Base-by-base conservation (phyloP, 2,888 invertebrate genomes). In the Agrochola litura region DNA sequence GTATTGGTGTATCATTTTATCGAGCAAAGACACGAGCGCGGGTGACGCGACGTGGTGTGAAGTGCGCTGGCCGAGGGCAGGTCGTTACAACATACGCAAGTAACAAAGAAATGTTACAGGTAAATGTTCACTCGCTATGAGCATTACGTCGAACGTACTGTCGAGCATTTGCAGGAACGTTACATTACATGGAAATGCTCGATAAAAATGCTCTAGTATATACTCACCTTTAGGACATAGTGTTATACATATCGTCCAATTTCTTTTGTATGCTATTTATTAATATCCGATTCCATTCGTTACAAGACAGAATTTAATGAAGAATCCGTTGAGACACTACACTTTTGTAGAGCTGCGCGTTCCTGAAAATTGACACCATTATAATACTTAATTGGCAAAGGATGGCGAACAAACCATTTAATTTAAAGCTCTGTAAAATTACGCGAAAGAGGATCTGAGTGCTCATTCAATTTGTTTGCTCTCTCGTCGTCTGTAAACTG, bases 381-480 rank as follows among this genome's bases (percentile, higher is more conserved):
- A 25, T 37, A 37, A 30, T 16, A 22, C 16, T 49, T 16, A 49
- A 14, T 30, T 43, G 22, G 8, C 46, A 72, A 67, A 79, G 65
- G 10, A 56, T 6, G 46, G 16, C n/a, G 12, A 64, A 49, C 41
- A 25, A 69, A 58, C n/a, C 43, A 54, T 49, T 65, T 56, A 12
- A 66, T 73, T 61, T 37, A 14, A 37, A 61, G 3, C 61, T 73
- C 19, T 43, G 3, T 63, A 14, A 19, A 37, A 54, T 73, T 41
- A 58, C 14, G 4, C 14, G 52, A 63, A 41, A 60, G 19, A 63
- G 25, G 37, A 54, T 46, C 16, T 37, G 22, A 43, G 25, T 25
- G 16, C 43, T 65, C 9, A 37, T 65, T 81, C 52, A 25, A 52
- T 58, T 64, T 43, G 37, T 64, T 64, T 52, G 63, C 16, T 46